Conservation (phyloP, 2,797 vertebrate genomes). For the Hippopotamyrus pictus region DNA sequence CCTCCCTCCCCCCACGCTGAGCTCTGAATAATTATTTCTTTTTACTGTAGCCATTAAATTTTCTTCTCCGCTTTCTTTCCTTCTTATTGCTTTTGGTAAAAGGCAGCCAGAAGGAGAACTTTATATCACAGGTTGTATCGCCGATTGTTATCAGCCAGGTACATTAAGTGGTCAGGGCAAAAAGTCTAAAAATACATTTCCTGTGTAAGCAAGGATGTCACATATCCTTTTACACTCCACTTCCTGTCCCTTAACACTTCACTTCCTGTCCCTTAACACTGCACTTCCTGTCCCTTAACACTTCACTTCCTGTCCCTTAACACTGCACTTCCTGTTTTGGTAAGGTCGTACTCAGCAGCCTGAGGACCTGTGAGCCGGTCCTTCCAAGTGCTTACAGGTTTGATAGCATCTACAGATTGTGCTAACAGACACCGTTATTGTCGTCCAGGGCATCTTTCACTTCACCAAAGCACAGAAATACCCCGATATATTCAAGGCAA, state of each 20-base stretch:
- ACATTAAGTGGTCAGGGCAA: neutral
- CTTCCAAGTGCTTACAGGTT: neutral
- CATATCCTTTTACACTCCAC: neutral
- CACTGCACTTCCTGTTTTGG: neutral
- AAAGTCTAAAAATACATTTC: neutral
- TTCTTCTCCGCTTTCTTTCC: neutral
- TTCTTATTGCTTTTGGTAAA: neutral
- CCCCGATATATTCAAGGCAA: neutral
- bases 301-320: neutral
- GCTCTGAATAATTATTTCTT: constrained; percentile 1
- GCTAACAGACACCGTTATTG: neutral
- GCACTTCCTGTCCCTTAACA: neutral
- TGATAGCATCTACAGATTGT: neutral
- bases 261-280: neutral
- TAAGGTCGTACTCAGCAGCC: neutral
- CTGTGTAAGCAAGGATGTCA: neutral
- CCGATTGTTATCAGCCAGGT: neutral
- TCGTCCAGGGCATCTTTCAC: neutral
- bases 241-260: neutral
- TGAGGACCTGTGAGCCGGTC: neutral
- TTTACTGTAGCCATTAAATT: neutral
- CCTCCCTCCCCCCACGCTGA: neutral
- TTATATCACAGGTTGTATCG: neutral
- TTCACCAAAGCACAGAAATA: neutral
- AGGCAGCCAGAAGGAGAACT: neutral